These are phyloP conservation scores for Phoebastria nigripes DNA, from an alignment of 2,797 vertebrate genomes.

Conservation along the genomic window DNA sequence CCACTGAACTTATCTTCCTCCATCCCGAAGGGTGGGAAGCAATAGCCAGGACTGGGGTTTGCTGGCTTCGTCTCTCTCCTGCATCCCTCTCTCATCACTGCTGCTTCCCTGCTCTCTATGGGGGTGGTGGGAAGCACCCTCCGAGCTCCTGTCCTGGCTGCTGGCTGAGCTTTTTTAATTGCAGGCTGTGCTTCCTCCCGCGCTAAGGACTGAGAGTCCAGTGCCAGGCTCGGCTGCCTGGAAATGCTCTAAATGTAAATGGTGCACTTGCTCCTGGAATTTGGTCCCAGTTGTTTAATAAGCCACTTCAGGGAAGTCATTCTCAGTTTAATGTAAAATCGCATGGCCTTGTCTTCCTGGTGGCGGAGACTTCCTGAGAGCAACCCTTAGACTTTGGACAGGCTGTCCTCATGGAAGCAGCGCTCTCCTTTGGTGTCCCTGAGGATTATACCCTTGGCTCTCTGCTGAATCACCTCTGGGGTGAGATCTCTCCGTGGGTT, in stretches of 20 bases:
- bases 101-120: not conserved
- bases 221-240: not conserved
- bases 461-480: not conserved
- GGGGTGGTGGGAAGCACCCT: not conserved
- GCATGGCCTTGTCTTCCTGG: not conserved
- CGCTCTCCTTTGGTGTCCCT: not conserved
- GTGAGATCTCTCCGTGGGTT: not conserved
- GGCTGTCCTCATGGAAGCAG: not conserved
- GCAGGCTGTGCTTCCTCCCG: not conserved
- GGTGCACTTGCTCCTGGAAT: not conserved
- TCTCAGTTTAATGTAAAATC: not conserved
- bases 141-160: not conserved
- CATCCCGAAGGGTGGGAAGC: not conserved
- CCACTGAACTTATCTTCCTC: not conserved
- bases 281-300: not conserved
- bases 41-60: not conserved
- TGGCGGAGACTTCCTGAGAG: not conserved
- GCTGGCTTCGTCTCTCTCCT: accelerated
- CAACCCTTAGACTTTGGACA: constrained; percentile 53
- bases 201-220: not conserved
- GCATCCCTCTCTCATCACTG: not conserved
- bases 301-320: constrained; percentile 9
- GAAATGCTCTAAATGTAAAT: not conserved
- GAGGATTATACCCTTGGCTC: not conserved
- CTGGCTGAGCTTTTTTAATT: not conserved